Base-by-base conservation (phyloP, 92 coral and sea anemone species). In the Palythoa caribaeorum region DNA sequence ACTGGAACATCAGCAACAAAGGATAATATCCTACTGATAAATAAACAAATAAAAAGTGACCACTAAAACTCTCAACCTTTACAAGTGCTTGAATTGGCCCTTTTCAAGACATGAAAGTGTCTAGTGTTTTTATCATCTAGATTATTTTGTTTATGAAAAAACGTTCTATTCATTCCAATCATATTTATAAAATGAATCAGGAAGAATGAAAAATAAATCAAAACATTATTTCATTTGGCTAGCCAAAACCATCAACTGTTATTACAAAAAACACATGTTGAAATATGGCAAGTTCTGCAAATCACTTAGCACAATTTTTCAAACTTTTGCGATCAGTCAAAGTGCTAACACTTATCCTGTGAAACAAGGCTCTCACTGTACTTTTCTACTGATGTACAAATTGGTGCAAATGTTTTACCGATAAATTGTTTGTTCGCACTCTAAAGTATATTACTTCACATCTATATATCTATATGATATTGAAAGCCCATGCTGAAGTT, bases 231-330 rank as follows among this genome's bases (percentile, higher is more conserved):
- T 72, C 77, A 72, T 72, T 72, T 72, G 77, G 77, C 52, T 72
- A 72, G 77, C 77, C 77, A 72, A 72, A 72, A 72, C 77, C 77
- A 72, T 72, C 77, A 72, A 72, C 77, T 72, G 77, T 72, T 72
- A 72, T 72, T 72, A 72, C 77, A 72, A 72, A 72, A 72, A 72
- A 72, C 52, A 72, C 77, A 72, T 72, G 77, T 72, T 72, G 77
- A 72, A 72, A 72, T 72, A 72, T 72, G 77, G 77, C 77, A 72
- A 72, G 77, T 72, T 72, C 77, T 72, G 77, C 77, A 72, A n/a
- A 72, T 72, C 52, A 72, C 77, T 72, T 72, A 72, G 36, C 39
- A 35, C 28, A 35, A 72, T 72, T 72, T 72, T 72, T 37, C 77
- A 72, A 72, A 72, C 77, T 72, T 44, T 72, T 72, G 77, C 39